Percentiles rank a stretch among this genome's conserved stretches.
Evolutionary conservation across 2,113 vertebrate species (phyloP).

Genomic region (Lucifuga dentata): DNA sequence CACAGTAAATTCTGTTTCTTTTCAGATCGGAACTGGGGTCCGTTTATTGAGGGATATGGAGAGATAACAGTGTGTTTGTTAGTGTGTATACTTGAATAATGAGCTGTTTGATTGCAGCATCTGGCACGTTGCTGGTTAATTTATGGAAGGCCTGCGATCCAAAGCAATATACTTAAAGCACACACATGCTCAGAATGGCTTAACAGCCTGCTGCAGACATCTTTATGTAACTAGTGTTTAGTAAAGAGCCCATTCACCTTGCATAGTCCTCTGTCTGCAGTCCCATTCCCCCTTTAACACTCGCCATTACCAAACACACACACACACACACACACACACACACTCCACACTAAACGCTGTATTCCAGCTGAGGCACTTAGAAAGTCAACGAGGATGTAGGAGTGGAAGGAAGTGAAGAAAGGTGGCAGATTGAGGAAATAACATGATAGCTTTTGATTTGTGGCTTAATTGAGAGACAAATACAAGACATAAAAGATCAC

Average conservation of each 20-base stretch:
- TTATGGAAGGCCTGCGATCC: not conserved
- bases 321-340: conserved; percentile 11
- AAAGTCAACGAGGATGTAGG: conserved; percentile 13
- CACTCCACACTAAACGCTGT: not conserved
- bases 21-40: too few species aligned
- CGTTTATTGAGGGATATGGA: not conserved
- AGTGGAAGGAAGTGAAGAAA: not conserved
- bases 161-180: not conserved
- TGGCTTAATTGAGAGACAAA: conserved; percentile 5
- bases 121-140: too few species aligned
- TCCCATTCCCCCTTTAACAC: conserved; percentile 3
- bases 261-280: conserved; percentile 41
- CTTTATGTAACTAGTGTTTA: conserved; percentile 5
- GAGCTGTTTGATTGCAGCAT: not conserved
- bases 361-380: not conserved
- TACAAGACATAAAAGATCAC: too few species aligned
- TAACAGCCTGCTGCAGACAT: not conserved
- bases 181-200: not conserved
- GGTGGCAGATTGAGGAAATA: not conserved
- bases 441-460: not conserved
- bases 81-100: not conserved
- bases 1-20: too few species aligned
- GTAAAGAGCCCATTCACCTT: conserved; percentile 41
- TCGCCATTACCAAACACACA: not conserved
- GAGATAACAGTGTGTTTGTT: not conserved